Evolutionary conservation across 2,113 vertebrate species (phyloP).

Genomic region (Noturus placidus): DNA sequence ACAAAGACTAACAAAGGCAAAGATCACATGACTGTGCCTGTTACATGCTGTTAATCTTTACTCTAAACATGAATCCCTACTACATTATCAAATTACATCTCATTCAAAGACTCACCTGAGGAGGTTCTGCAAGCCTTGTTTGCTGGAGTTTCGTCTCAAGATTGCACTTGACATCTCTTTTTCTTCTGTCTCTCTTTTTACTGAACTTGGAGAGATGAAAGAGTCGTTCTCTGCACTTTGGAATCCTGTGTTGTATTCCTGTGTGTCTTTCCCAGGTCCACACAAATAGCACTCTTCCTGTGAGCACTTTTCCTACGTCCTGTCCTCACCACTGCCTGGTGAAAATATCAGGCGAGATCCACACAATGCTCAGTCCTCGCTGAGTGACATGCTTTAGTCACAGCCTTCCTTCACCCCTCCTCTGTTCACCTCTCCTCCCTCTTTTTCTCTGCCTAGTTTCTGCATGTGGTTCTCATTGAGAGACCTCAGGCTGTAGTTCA

Average conservation of each 20-base stretch:
- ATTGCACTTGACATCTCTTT: constrained; percentile 69
- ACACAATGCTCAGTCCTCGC: constrained; percentile 54
- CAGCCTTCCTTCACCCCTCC: constrained; percentile 49
- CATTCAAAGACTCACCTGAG: constrained; percentile 75
- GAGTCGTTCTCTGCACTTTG: constrained; percentile 21
- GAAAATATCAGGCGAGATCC: constrained; percentile 73
- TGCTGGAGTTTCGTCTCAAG: constrained; percentile 81
- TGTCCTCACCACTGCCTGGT: constrained; percentile 67
- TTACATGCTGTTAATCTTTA: not conserved
- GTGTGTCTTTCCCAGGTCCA: constrained; percentile 37
- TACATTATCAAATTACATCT: not conserved
- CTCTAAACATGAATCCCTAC: not conserved
- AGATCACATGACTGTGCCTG: not conserved
- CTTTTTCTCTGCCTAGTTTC: constrained; percentile 59
- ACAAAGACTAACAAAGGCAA: not conserved
- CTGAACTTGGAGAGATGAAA: constrained; percentile 13
- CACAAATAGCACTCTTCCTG: constrained; percentile 39
- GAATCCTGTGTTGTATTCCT: constrained; percentile 45
- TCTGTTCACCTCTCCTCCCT: constrained; percentile 41
- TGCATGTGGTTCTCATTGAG: constrained; percentile 78
- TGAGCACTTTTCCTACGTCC: constrained; percentile 60
- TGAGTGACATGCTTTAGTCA: constrained; percentile 62
- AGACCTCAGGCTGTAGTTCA: constrained; percentile 63
- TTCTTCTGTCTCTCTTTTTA: constrained; percentile 41
- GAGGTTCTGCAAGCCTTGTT: constrained; percentile 81